Evolutionary conservation across 2,113 vertebrate species (phyloP).

Genomic region (Oreochromis tanganicae): DNA sequence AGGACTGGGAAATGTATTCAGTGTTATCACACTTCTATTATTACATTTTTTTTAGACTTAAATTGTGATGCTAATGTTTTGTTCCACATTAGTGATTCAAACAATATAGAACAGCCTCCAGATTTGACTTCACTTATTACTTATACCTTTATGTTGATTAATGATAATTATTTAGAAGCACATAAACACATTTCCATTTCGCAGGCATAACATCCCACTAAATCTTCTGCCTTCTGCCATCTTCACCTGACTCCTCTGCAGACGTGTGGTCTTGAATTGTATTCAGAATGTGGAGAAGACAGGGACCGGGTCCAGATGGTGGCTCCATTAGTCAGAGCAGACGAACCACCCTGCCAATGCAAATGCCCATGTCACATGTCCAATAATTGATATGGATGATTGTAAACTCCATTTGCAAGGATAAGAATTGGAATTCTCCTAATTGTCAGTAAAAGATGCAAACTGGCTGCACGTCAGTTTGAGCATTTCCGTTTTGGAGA

Average conservation of each 20-base stretch:
- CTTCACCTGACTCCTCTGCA: background rate
- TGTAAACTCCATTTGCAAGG: slow-evolving; percentile 21
- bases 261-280: background rate
- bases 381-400: slow-evolving; percentile 55
- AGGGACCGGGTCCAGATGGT: slow-evolving; percentile 37
- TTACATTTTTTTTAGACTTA: background rate
- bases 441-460: slow-evolving; percentile 40
- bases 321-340: slow-evolving; percentile 14
- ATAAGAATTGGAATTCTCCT: background rate
- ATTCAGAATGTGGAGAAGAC: background rate
- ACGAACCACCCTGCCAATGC: slow-evolving; percentile 25
- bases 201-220: background rate
- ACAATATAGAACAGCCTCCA: background rate
- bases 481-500: background rate
- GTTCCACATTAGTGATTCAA: background rate
- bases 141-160: background rate
- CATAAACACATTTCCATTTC: background rate
- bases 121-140: background rate
- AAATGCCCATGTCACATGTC: slow-evolving; percentile 36
- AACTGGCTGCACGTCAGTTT: slow-evolving; percentile 16
- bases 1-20: background rate
- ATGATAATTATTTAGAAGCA: background rate
- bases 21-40: background rate
- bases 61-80: background rate
- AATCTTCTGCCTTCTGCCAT: background rate